Conservation (phyloP, 2,888 invertebrate species). For the Rhingia campestris region DNA sequence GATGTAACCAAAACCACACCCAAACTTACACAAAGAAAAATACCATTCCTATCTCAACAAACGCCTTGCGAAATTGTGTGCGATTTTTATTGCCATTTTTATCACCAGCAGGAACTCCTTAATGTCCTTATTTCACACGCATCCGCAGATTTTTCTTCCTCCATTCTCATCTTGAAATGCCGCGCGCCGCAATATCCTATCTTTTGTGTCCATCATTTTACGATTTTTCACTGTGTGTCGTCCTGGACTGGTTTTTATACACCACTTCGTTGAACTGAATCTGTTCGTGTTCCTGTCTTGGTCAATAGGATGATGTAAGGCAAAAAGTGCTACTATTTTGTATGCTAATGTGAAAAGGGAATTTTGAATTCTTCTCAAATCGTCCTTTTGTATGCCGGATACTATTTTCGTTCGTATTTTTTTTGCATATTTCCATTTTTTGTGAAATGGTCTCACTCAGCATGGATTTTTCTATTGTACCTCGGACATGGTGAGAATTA, state of each 20-base stretch:
- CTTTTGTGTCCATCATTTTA: conserved; percentile 34
- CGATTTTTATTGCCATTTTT: conserved; percentile 27
- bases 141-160: not conserved
- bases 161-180: conserved; percentile 1
- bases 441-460: conserved; percentile 9
- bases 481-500: conserved; percentile 1
- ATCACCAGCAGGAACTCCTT: conserved; percentile 10
- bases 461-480: conserved; percentile 5
- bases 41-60: no score
- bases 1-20: no score
- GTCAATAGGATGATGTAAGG: not conserved
- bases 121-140: conserved; percentile 29
- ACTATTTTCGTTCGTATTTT: not conserved
- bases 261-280: conserved; percentile 3
- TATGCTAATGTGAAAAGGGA: conserved; percentile 13
- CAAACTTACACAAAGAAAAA: no score
- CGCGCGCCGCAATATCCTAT: conserved; percentile 10
- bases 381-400: not conserved
- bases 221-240: conserved; percentile 9
- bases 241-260: conserved; percentile 20
- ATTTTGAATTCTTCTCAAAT: conserved; percentile 30
- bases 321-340: conserved; percentile 1
- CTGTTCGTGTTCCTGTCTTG: not conserved
- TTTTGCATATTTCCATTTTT: conserved; percentile 31
- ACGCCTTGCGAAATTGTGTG: conserved; percentile 5